phyloP scores from a whole-genome alignment of 2,113 vertebrate species.

The Benitochromis conjunctus region DNA sequence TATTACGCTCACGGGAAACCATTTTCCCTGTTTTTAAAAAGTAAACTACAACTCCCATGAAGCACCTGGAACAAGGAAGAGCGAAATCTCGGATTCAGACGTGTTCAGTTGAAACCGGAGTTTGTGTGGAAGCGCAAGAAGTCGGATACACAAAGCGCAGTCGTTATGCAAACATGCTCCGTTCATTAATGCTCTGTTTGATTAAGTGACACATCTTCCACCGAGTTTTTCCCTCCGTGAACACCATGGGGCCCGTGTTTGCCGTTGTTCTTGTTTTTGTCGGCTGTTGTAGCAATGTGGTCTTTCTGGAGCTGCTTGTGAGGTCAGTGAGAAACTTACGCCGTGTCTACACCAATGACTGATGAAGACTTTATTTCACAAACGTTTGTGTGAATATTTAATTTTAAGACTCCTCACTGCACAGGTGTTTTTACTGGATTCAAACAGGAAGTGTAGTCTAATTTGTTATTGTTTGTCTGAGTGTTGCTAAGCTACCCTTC shows the following conservation, averaged over 20 bases:
- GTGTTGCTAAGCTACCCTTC: background rate
- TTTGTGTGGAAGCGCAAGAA: background rate
- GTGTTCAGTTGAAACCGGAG: background rate
- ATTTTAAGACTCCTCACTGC: background rate
- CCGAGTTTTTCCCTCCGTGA: background rate
- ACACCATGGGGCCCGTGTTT: constrained; percentile 55
- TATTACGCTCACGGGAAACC: background rate
- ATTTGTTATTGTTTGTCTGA: background rate
- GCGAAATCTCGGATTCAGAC: background rate
- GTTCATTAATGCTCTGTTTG: background rate
- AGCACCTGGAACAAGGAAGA: background rate
- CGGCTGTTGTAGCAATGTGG: constrained; percentile 75
- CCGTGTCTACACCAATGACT: background rate
- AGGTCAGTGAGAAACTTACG: constrained; percentile 60
- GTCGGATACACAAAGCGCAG: background rate
- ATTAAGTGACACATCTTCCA: background rate
- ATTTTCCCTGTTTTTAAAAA: background rate
- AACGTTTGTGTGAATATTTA: background rate
- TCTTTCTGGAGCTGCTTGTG: constrained; percentile 74
- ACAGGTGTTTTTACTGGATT: background rate
- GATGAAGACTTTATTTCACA: background rate
- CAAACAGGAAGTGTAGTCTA: background rate
- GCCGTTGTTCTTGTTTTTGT: constrained; percentile 69
- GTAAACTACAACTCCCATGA: constrained; percentile 61
- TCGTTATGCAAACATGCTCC: constrained; percentile 2